Percentiles rank a stretch among this genome's conserved stretches.
These are phyloP conservation scores for Pilophorus perplexus DNA, from an alignment of 2,888 invertebrate species.

Conservation along the genomic window DNA sequence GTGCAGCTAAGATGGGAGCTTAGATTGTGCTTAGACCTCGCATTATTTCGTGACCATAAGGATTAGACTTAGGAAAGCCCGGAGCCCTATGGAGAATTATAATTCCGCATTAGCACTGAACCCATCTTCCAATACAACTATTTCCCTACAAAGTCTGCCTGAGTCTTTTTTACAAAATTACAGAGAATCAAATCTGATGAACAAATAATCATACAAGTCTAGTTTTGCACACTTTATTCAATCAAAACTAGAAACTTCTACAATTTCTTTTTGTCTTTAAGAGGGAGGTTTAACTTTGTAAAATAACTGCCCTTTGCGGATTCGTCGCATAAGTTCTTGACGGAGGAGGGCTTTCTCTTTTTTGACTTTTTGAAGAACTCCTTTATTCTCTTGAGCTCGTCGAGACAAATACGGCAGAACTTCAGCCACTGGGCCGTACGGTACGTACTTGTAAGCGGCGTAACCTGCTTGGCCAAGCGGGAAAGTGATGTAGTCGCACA, in stretches of 20 bases:
- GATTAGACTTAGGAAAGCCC: too few species aligned
- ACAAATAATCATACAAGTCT: not conserved
- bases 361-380: constrained; percentile 84
- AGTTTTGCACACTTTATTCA: not conserved
- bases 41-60: too few species aligned
- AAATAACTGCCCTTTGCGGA: constrained; percentile 71
- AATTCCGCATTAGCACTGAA: not conserved
- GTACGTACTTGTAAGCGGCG: constrained; percentile 98
- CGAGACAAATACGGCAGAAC: constrained; percentile 96
- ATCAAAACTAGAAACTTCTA: not conserved
- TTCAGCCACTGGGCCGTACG: constrained; percentile 96
- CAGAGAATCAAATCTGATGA: not conserved
- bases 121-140: not conserved
- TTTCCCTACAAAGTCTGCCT: not conserved
- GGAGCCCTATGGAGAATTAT: not conserved
- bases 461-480: constrained; percentile 98
- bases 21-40: too few species aligned
- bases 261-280: not conserved
- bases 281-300: constrained; percentile 56
- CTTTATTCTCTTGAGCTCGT: constrained; percentile 93
- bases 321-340: constrained; percentile 74
- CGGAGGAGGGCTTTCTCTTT: constrained; percentile 83
- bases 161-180: not conserved
- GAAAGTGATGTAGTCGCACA: constrained; percentile 99
- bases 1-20: too few species aligned